Evolutionary conservation across 2,113 vertebrate genomes (phyloP).

Genomic region (Burhinus bistriatus): DNA sequence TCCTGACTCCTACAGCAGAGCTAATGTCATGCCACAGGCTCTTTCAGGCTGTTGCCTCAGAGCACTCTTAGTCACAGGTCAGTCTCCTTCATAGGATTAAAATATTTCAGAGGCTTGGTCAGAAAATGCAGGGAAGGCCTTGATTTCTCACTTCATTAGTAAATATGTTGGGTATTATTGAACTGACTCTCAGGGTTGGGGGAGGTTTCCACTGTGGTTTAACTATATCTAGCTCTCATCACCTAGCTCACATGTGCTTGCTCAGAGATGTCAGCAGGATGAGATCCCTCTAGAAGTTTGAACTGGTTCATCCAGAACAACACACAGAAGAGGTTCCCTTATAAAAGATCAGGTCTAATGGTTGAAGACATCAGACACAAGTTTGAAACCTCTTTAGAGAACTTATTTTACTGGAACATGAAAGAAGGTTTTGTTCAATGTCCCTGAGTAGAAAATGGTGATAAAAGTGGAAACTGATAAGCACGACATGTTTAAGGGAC

Average conservation of each 20-base stretch:
- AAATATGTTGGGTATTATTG: background rate
- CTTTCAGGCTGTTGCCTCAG: background rate
- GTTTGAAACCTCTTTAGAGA: background rate
- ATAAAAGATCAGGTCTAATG: background rate
- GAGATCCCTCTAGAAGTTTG: background rate
- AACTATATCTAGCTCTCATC: background rate
- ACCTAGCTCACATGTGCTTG: background rate
- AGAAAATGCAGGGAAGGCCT: background rate
- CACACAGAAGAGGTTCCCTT: background rate
- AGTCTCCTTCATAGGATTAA: background rate
- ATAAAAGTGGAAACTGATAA: background rate
- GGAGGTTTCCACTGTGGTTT: background rate
- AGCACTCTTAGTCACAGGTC: background rate
- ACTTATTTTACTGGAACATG: background rate
- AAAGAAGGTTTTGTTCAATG: background rate
- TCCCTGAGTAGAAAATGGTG: background rate
- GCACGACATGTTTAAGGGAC: background rate
- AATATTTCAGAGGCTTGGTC: background rate
- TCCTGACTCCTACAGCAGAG: background rate
- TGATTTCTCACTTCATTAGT: background rate
- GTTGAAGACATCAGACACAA: background rate
- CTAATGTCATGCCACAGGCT: background rate
- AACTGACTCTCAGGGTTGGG: background rate
- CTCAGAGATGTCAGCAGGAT: background rate
- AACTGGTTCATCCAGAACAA: background rate